Base-by-base conservation (phyloP, 2,797 vertebrate genomes). In the Clarias laeviceps region DNA sequence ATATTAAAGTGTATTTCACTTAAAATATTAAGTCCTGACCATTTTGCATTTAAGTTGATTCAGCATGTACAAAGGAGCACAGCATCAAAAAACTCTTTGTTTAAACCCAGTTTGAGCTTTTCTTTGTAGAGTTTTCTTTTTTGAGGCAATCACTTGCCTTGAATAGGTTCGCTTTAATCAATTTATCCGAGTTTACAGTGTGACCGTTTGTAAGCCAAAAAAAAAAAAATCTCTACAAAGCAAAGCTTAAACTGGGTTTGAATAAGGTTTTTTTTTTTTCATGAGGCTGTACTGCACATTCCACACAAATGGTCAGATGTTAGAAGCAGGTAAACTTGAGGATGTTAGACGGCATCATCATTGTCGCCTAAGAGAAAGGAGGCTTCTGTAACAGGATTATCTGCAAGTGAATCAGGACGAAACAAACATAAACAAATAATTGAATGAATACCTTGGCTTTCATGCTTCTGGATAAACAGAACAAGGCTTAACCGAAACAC, bases 391-490 rank as follows among this genome's bases (percentile, higher is more conserved):
- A 20, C 50, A 76, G 27, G 29, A 76, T 22, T 57, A n/a, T 62
- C 57, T 62, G 32, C 77, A 61, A 40, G 37, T 62, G 6, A 40
- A 62, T 62, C 57, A 40, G 57, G 34, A 40, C 5, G 56, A 61
- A 61, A 61, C 32, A 37, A 59, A 59, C 73, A 34, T 15, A 12
- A 79, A 80, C 54, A 65, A 65, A 80, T 27, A 20, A n/a, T 50
- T 61, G 37, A 64, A 64, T 40, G 37, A 61, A 79, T 79, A 32
- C 76, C 76, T 37, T 62, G 0, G 22, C 59, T 79, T 79, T 62
- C 77, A 79, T 62, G 54, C 73, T 77, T 57, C 20, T 57, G 34
- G 57, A 40, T 62, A 62, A 79, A 79, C 57, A 62, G 57, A 79
- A 61, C 11, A 64, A 78, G 61, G 22, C 34, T 59, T 62, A 81